A percentile compares a stretch with the other conserved stretches of the same genome.
Conservation (phyloP, 2,797 vertebrate genomes). For the Macropodus opercularis region DNA sequence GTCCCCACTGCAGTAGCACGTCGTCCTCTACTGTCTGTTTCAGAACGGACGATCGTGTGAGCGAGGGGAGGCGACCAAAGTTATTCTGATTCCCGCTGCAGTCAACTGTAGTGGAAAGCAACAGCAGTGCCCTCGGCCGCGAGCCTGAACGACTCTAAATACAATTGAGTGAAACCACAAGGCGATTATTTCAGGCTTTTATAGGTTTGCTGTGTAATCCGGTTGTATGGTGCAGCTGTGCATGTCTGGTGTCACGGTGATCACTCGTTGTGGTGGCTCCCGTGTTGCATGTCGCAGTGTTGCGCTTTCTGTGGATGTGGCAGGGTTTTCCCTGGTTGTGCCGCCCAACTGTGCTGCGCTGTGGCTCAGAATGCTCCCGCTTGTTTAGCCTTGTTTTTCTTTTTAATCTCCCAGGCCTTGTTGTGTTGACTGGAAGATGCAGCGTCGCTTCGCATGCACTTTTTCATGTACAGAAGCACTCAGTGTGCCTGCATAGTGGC, state of each 20-base stretch:
- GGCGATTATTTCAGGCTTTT: constrained; percentile 16
- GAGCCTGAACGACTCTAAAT: not conserved
- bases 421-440: constrained; percentile 59
- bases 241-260: constrained; percentile 12
- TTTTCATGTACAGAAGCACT: constrained; percentile 51
- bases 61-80: not conserved
- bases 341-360: constrained; percentile 43
- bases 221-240: constrained; percentile 17
- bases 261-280: constrained; percentile 27
- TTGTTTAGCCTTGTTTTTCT: constrained; percentile 58
- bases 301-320: constrained; percentile 71
- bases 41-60: constrained; percentile 2
- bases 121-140: not conserved
- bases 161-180: not conserved
- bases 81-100: not conserved
- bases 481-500: constrained; percentile 48
- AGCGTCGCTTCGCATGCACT: constrained; percentile 28
- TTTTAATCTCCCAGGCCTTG: constrained; percentile 41
- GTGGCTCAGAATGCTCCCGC: constrained; percentile 52
- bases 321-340: constrained; percentile 72
- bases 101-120: not conserved
- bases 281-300: constrained; percentile 14
- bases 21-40: constrained; percentile 7
- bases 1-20: constrained; percentile 11
- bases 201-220: constrained; percentile 22